Evolutionary conservation across 2,888 invertebrate species (phyloP).

Genomic region (Sminthurides aquaticus): DNA sequence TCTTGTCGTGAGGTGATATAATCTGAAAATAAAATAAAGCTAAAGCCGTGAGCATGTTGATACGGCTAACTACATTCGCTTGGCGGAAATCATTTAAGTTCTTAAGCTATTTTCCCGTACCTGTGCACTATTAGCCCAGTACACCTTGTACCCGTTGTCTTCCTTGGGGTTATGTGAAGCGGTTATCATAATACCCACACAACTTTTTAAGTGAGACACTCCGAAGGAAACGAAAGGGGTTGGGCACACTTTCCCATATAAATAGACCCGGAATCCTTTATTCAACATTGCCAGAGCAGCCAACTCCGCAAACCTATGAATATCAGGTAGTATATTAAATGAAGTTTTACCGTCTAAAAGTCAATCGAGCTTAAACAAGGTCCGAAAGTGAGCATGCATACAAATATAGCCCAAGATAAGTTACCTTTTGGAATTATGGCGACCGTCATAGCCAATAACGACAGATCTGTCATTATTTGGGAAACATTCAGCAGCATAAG

Average conservation of each 20-base stretch:
- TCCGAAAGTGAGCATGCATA: no score
- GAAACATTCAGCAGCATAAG: conserved; percentile 61
- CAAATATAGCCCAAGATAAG: no score
- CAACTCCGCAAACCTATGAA: conserved; percentile 72
- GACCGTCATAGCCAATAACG: conserved; percentile 85
- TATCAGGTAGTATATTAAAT: neutral
- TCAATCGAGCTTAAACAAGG: no score
- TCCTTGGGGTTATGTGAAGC: conserved; percentile 94
- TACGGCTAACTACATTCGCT: neutral
- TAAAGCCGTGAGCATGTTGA: no score
- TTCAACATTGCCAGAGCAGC: conserved; percentile 75
- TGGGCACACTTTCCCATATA: conserved; percentile 73
- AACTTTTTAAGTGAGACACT: conserved; percentile 63
- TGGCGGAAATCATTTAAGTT: neutral
- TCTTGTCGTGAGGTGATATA: conserved; percentile 80
- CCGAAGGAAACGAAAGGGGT: conserved; percentile 92
- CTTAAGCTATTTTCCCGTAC: no score
- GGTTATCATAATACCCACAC: conserved; percentile 86
- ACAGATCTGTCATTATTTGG: conserved; percentile 47
- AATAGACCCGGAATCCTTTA: conserved; percentile 66
- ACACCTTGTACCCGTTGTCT: conserved; percentile 96
- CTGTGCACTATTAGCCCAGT: conserved; percentile 88
- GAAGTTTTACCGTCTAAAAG: neutral
- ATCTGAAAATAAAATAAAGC: conserved; percentile 55
- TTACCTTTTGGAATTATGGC: conserved; percentile 84